Evolutionary conservation across 2,113 vertebrate genomes (phyloP), one percentile per base, ranked within the genome.

Genomic region (Pipra filicauda): DNA sequence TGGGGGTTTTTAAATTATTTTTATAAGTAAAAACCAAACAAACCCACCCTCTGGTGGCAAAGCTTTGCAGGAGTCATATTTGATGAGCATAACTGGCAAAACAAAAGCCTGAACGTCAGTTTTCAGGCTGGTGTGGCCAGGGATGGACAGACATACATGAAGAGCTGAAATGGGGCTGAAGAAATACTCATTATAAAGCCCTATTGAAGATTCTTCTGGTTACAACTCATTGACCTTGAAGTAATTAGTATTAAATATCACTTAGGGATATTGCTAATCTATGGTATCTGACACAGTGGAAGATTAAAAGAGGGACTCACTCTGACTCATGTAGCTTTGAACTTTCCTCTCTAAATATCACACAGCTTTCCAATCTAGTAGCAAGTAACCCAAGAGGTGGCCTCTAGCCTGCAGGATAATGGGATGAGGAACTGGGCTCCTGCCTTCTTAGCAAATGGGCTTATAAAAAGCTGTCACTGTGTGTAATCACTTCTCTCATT

Each of bases 211-310:
- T 71, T 90, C 95, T 93, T 96, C 90, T 91, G 24, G 71, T 93
- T 96, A 90, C 81, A 96, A 77, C 82, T 97, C 88, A 96, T 89
- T 96, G 94, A 96, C 84, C 69, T 84, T 86, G 55, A 95, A 93
- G 81, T 81, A 97, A 97, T 97, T 93, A 97, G 77, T 82, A 90
- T 95, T 97, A 96, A 96, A 95, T 95, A 97, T 95, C 96, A 92
- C 82, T 97, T 91, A 94, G 61, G 64, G 67, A 96, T 94, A 96
- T 74, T 91, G 64, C 35, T 89, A 83, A 95, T 95, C 92, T 94
- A 64, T 79, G 54, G n/a, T 70, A 86, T 89, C 77, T 97, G 88
- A 90, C 81, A 85, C 1, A 2, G 73, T 64, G 78, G 70, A 95
- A 79, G 75, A 85, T 67, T 61, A 84, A 77, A 74, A 91, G 71